These are phyloP conservation scores for Protosalanx chinensis DNA, from an alignment of 2,797 vertebrate genomes.

Conservation along the genomic window DNA sequence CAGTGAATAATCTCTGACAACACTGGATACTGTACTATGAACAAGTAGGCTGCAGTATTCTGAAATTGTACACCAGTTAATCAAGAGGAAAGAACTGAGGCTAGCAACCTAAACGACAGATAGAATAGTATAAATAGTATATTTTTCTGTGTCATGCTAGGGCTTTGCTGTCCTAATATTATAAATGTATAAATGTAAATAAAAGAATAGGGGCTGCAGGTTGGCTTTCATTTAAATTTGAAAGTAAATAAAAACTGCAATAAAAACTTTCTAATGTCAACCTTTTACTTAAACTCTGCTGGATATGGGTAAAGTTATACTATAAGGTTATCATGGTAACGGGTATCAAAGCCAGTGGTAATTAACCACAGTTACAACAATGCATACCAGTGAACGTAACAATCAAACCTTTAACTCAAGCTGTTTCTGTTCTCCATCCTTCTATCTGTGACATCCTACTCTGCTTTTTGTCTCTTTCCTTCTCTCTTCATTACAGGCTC, in stretches of 20 bases:
- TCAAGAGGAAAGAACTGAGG: neutral
- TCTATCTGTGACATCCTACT: neutral
- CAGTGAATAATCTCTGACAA: neutral
- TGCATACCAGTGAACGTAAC: neutral
- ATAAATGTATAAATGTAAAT: neutral
- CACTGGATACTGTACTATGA: neutral
- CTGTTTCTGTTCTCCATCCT: neutral
- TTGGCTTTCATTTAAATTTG: neutral
- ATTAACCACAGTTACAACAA: neutral
- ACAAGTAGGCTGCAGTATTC: neutral
- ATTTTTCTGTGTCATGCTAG: neutral
- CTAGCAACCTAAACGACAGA: neutral
- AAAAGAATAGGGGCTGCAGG: neutral
- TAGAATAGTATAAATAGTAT: too few species aligned
- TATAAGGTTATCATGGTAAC: neutral
- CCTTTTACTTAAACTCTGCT: too few species aligned
- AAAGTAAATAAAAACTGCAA: neutral
- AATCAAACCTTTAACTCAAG: neutral
- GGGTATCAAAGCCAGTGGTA: neutral
- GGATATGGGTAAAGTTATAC: too few species aligned
- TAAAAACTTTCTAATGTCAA: neutral
- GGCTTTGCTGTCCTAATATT: neutral
- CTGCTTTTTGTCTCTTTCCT: conserved; percentile 16
- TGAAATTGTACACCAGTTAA: neutral
- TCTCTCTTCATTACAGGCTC: conserved; percentile 76